A percentile compares a stretch with the other conserved stretches of the same genome.
Evolutionary conservation across 1,140 invertebrate genomes (phyloP).

Genomic region (Chlorops oryzae): DNA sequence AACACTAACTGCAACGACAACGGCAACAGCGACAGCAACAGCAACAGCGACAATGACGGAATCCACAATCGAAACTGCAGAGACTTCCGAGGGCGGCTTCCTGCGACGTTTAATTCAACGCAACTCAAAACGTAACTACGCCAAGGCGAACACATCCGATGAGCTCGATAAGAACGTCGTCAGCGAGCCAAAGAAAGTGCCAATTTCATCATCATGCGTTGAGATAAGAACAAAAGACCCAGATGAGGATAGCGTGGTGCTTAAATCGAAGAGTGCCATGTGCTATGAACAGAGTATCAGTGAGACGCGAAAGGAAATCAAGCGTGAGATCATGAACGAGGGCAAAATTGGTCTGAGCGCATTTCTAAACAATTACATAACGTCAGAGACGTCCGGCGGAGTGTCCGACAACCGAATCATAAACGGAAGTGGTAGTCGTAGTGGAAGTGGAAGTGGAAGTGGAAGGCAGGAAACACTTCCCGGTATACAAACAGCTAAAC

Average conservation of each 20-base stretch:
- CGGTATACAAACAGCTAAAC: slow-evolving; percentile 32
- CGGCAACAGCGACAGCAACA: slow-evolving; percentile 2
- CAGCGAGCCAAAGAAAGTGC: slow-evolving; percentile 42
- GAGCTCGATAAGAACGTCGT: slow-evolving; percentile 50
- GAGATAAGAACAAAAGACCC: slow-evolving; percentile 20
- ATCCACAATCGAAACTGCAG: not conserved
- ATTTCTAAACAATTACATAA: slow-evolving; percentile 22
- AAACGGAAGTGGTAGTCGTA: not conserved
- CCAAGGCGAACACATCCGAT: slow-evolving; percentile 53
- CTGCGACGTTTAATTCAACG: slow-evolving; percentile 60
- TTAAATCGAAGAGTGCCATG: slow-evolving; percentile 30
- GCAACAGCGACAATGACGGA: not conserved
- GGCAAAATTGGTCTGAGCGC: slow-evolving; percentile 32
- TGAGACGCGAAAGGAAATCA: slow-evolving; percentile 37
- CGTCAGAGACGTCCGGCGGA: not conserved
- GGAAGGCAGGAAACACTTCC: slow-evolving; percentile 19
- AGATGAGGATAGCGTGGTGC: slow-evolving; percentile 16
- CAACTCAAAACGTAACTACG: slow-evolving; percentile 50
- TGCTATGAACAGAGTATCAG: slow-evolving; percentile 32
- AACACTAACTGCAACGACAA: not conserved
- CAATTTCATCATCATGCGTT: slow-evolving; percentile 32
- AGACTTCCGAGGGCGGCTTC: slow-evolving; percentile 53
- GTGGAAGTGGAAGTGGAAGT: not conserved
- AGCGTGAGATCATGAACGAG: slow-evolving; percentile 34
- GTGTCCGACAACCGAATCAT: not conserved